Evolutionary conservation across 2,797 vertebrate species (phyloP).

Genomic region (Synanceia verrucosa): DNA sequence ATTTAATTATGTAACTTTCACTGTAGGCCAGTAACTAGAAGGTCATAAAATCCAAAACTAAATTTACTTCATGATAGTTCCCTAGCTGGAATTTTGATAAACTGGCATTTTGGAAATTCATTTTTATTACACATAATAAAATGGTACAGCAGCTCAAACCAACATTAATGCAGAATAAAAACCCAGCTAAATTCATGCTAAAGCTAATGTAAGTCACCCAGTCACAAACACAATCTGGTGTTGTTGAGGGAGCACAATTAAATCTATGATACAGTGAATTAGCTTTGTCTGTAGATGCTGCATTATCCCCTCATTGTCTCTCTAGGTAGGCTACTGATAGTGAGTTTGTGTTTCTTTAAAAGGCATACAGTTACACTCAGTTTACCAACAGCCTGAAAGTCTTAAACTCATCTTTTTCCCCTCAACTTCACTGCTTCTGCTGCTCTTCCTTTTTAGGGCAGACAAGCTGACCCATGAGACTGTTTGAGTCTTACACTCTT

Average conservation of each 20-base stretch:
- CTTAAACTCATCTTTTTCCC: not conserved
- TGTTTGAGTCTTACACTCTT: not conserved
- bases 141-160: not conserved
- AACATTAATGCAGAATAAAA: not conserved
- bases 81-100: not conserved
- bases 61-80: not conserved
- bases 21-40: not conserved
- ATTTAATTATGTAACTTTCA: constrained; percentile 5
- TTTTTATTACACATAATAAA: not conserved
- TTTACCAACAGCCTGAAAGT: not conserved
- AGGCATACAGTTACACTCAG: not conserved
- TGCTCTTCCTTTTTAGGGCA: not conserved
- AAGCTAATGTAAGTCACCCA: not conserved
- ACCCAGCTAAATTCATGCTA: not conserved
- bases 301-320: too few relatives aligned
- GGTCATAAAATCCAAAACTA: constrained; percentile 8
- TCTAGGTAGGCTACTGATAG: not conserved
- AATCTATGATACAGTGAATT: too few relatives aligned
- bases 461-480: too few relatives aligned
- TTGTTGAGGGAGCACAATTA: not conserved
- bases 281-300: not conserved
- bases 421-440: not conserved
- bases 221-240: not conserved
- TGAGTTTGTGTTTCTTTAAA: not conserved
- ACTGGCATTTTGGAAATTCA: not conserved